Percentiles rank a stretch among this genome's conserved stretches.
phyloP scores from a whole-genome alignment of 2,113 vertebrate species.

The Pteruthius melanotis region DNA sequence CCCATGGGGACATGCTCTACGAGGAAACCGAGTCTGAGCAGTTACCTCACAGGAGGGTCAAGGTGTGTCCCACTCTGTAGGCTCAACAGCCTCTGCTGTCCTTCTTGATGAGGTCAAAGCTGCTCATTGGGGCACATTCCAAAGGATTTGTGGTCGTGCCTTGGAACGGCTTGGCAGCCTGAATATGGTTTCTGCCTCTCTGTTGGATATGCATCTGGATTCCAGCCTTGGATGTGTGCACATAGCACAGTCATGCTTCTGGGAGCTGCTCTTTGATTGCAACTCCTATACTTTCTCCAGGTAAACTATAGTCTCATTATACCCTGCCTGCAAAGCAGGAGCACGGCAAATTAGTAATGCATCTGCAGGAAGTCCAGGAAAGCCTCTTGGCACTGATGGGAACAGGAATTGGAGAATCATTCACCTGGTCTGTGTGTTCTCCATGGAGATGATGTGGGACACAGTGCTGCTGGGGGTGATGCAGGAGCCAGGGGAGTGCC shows the following conservation, averaged over 20 bases:
- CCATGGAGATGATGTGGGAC: not conserved
- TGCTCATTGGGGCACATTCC: not conserved
- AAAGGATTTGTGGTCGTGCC: not conserved
- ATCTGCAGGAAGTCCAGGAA: not conserved
- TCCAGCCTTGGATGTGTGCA: not conserved
- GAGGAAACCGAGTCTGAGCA: not conserved
- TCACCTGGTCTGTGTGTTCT: not conserved
- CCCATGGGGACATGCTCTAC: not conserved
- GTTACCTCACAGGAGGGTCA: not conserved
- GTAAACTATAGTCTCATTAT: not conserved
- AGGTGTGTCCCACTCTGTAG: not conserved
- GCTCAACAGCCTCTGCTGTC: not conserved
- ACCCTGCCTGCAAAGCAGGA: not conserved
- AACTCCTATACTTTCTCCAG: not conserved
- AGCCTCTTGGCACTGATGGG: not conserved
- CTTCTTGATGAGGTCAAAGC: not conserved
- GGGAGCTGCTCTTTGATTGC: not conserved
- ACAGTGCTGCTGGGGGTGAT: not conserved
- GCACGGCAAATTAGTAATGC: not conserved
- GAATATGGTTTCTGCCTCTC: not conserved
- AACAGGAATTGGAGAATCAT: not conserved
- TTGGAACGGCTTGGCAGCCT: not conserved
- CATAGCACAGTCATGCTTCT: not conserved
- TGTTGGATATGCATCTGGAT: not conserved
- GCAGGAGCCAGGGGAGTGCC: fast-evolving